Base-by-base conservation (phyloP, 2,888 invertebrate genomes). In the Zhuqinia jingwanae region DNA sequence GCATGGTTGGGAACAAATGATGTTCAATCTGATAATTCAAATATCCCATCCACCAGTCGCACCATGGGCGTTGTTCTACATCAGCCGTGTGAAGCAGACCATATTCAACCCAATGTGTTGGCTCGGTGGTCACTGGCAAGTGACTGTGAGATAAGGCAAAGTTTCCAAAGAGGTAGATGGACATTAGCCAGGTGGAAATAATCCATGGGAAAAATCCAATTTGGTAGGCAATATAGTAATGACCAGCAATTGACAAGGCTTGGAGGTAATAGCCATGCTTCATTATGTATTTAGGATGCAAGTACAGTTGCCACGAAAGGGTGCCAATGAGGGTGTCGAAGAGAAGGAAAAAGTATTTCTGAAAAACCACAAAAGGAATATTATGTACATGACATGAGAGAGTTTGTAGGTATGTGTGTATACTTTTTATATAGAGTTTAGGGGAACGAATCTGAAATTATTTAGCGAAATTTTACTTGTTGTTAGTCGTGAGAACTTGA, bases 301-400 rank as follows among this genome's bases (percentile, higher is more conserved):
- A 8, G 78, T 89, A 89, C n/a, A 90, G 22, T 53, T 89, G 88
- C 89, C 89, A 90, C 1, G 75, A n/a, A 5, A 90, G 70, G 20
- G 87, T 84, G 20, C 87, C 89, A 25, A 89, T 63, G 3, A 88
- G 42, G n/a, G 89, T 89, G 82, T 88, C 88, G 17, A 88, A 60
- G n/a, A 87, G 82, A 17, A 90, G 78, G 42, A 90, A 90, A n/a
- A 90, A 65, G 45, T 88, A 87, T 36, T 87, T 89, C 89, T 90
- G 53, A 45, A 84, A 63, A n/a, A 30, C 22, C 22, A 70, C 13
- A n/a, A 47, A 22, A n/a, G n/a, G n/a, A n/a, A n/a, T n/a, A n/a
- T n/a, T n/a, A n/a, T n/a, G n/a, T n/a, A n/a, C n/a, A n/a, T n/a
- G n/a, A n/a, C n/a, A n/a, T n/a, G n/a, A n/a, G n/a, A n/a, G n/a